Evolutionary conservation across 2,113 vertebrate genomes (phyloP).

Genomic region (Eclectus roratus): DNA sequence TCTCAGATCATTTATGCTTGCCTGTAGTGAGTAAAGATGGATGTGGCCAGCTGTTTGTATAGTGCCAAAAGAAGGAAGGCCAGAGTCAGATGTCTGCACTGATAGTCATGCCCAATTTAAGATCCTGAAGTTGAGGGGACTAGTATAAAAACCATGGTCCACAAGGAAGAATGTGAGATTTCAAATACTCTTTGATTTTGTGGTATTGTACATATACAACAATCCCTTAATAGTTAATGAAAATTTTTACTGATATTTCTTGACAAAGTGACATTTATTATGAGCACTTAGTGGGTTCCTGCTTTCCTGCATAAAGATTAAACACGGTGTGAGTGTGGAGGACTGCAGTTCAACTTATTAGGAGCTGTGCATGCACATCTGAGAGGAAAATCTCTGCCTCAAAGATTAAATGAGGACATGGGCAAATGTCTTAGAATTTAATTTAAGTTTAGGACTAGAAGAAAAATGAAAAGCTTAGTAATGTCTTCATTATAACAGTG

Average conservation of each 20-base stretch:
- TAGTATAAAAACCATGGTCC: background rate
- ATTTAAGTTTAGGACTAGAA: constrained; percentile 28
- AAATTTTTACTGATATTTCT: background rate
- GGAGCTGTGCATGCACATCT: background rate
- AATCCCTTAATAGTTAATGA: background rate
- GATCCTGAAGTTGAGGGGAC: background rate
- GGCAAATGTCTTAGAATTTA: constrained; percentile 41
- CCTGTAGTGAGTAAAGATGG: background rate
- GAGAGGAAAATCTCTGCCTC: background rate
- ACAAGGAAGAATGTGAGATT: background rate
- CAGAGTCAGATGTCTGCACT: background rate
- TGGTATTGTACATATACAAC: background rate
- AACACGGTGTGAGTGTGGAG: background rate
- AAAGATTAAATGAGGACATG: constrained; percentile 43
- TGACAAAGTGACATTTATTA: background rate
- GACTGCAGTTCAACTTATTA: background rate
- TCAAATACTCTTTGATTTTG: background rate
- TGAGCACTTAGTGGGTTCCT: background rate
- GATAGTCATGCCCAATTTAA: background rate
- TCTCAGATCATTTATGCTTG: background rate
- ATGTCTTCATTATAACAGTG: constrained; percentile 40
- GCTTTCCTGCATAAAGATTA: background rate
- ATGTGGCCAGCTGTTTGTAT: background rate
- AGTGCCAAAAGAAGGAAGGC: background rate
- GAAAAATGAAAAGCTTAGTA: constrained; percentile 54